Conservation (phyloP, 1,140 invertebrate genomes). For the Megalopta genalis region DNA sequence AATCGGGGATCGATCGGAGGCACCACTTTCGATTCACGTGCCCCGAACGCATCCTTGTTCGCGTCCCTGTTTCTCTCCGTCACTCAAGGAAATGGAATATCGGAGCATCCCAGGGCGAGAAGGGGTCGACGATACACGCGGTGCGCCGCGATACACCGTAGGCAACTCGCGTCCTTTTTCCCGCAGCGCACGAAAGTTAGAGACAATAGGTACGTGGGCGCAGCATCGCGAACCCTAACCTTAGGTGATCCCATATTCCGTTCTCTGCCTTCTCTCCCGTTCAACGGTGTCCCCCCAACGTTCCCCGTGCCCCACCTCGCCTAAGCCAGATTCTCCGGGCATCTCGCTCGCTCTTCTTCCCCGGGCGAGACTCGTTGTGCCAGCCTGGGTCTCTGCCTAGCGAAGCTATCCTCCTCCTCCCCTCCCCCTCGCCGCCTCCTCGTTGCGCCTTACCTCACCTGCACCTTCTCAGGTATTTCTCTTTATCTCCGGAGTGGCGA, state of each 20-base stretch:
- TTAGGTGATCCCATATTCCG: constrained; percentile 72
- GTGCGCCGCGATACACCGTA: constrained; percentile 48
- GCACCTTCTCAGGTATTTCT: constrained; percentile 62
- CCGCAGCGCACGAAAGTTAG: constrained; percentile 65
- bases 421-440: constrained; percentile 30
- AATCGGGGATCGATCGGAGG: neutral
- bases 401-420: constrained; percentile 44
- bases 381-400: constrained; percentile 20
- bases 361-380: constrained; percentile 5
- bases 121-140: constrained; percentile 44
- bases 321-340: constrained; percentile 25
- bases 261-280: constrained; percentile 61
- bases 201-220: constrained; percentile 74
- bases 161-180: constrained; percentile 67
- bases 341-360: constrained; percentile 39
- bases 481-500: constrained; percentile 55
- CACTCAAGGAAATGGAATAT: constrained; percentile 59
- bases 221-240: constrained; percentile 74
- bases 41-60: constrained; percentile 34
- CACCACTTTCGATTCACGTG: neutral
- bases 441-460: constrained; percentile 53
- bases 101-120: constrained; percentile 57
- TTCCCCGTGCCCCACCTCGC: constrained; percentile 37
- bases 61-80: constrained; percentile 41
- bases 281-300: constrained; percentile 36